Base-by-base conservation (phyloP, 2,888 invertebrate species). In the Carabus problematicus region DNA sequence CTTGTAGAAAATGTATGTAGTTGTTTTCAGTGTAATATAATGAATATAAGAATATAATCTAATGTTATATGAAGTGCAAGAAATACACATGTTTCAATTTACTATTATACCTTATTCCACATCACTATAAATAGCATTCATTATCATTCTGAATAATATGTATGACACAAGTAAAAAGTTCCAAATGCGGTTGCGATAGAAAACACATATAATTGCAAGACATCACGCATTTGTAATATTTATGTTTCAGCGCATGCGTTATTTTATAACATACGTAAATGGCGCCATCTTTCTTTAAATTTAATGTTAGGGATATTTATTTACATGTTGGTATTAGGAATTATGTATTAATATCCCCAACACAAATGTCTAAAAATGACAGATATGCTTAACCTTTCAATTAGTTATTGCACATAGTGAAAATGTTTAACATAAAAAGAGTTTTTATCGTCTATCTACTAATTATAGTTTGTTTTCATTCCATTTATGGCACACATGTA, bases 401-500 rank as follows among this genome's bases (percentile, higher is more conserved):
- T 69, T 62, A 55, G 45, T 62, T 56, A 18, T 43, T 45, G 62
- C 29, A 69, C 56, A 18, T 54, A 67, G 62, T 61, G 62, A 69
- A 69, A 69, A 69, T 69, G 69, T 56, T 55, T 61, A 62, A 69
- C 56, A 56, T 62, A 71, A 73, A 72, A 61, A 70, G 72, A 62
- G 70, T 75, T 71, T 73, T 73, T 45, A 71, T 75, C 18, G 69
- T 74, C 55, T 72, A 72, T 68, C 67, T 75, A 60, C 71, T 73
- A 71, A 72, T 74, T 16, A 72, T 72, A 63, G 61, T 72, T 56
- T 73, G 72, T 70, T 74, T 74, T 64, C 73, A 74, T 49, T 71
- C 19, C 3, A 64, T 63, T 52, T 42, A 68, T 70, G 43, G 75
- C 58, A 87, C 87, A 7, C 90, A 88, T 77, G 82, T 91, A 56